Percentiles rank a stretch among this genome's conserved stretches.
Conservation (phyloP, 2,888 invertebrate genomes). For the Eubasilissa splendida region DNA sequence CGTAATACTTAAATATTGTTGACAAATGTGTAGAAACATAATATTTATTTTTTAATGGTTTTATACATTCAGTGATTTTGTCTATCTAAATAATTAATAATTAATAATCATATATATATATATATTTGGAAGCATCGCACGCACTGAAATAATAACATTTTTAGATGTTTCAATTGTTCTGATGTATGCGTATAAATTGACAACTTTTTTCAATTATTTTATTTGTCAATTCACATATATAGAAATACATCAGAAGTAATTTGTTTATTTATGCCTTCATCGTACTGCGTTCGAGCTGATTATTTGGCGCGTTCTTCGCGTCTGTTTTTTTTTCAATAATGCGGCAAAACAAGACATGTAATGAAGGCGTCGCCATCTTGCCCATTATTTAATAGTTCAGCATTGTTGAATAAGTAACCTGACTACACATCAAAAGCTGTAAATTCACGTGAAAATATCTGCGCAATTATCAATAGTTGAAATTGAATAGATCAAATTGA, state of each 20-base stretch:
- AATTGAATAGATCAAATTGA: neutral
- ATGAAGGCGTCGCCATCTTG: slow-evolving; percentile 25
- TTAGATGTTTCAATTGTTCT: too few species aligned
- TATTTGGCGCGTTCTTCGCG: slow-evolving; percentile 12
- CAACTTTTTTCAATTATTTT: too few species aligned
- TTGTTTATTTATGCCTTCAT: neutral
- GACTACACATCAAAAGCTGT: neutral
- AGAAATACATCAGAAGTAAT: neutral
- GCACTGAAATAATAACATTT: too few species aligned
- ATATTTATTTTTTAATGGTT: too few species aligned
- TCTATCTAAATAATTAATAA: too few species aligned
- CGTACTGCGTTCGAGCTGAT: neutral
- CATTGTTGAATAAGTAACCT: neutral
- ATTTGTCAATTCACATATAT: neutral
- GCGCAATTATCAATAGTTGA: neutral
- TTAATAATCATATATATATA: too few species aligned
- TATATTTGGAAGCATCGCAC: too few species aligned
- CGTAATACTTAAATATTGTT: too few species aligned
- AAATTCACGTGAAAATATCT: neutral
- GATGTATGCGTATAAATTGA: too few species aligned
- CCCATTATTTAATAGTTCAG: slow-evolving; percentile 13
- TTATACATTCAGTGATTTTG: too few species aligned
- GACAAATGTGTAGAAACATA: too few species aligned
- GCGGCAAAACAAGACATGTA: slow-evolving; percentile 36
- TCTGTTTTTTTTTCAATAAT: slow-evolving; percentile 41